Evolutionary conservation across 2,888 invertebrate species (phyloP), one percentile per base, ranked within the genome.

Genomic region (Odontocerum albicorne): DNA sequence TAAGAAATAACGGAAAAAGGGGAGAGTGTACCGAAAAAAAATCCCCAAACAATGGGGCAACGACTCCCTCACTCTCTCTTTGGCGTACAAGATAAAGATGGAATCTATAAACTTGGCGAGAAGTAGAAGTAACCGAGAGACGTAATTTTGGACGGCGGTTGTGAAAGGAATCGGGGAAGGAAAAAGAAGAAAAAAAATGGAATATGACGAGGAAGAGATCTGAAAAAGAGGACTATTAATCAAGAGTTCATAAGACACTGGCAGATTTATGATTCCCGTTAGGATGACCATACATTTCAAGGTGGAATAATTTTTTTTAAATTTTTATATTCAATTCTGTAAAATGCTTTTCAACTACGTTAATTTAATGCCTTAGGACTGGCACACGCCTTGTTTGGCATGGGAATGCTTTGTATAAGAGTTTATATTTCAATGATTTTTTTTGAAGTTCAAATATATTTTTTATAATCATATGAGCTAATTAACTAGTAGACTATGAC

Each of bases 181-280:
- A 36, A 35, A 36, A 17, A n/a, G 17, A 8, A 35, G 35, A 19
- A 17, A 17, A 19, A 40, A 15, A 42, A 31, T 2, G 31, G 16
- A 19, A 31, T 40, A 17, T 40, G 20, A 19, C 22, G 20, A 16
- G 32, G 22, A 39, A 40, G n/a, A n/a, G 22, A 49, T 40, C 36
- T 21, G 31, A 49, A 49, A 40, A 49, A 49, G 19, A 39, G 12
- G 40, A 49, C 49, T 39, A 49, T 49, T 49, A 49, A 49, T 49
- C 49, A 49, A 20, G 31, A 22, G 38, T 22, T 40, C 49, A 40
- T 32, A 39, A 49, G 49, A 49, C 40, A 27, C 39, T 33, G 46
- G 31, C 27, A 56, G 56, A 56, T 56, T 56, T 56, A 56, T 56
- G 56, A 56, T 36, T 51, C 44, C 3, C 15, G 3, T 3, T 15